Conservation (phyloP, 2,113 vertebrate genomes). For the Megalops atlanticus region DNA sequence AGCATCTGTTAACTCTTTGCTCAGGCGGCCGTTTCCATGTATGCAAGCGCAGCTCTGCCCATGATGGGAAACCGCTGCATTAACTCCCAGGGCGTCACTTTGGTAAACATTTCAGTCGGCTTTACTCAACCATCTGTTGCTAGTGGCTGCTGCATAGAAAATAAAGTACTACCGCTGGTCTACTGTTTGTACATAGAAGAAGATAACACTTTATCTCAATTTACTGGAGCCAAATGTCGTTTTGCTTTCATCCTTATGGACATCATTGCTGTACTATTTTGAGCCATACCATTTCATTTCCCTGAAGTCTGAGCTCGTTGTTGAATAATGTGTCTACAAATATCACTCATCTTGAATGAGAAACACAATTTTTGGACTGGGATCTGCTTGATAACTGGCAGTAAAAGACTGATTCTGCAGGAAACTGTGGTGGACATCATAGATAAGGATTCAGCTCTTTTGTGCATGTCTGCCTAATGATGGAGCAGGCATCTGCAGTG, state of each 20-base stretch:
- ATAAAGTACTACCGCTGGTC: neutral
- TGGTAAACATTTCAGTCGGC: no score
- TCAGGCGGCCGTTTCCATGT: neutral
- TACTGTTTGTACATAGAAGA: neutral
- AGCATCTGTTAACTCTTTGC: neutral
- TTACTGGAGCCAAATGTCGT: no score
- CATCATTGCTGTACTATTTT: neutral
- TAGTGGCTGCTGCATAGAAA: neutral
- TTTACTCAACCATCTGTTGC: neutral
- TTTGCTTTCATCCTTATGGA: neutral
- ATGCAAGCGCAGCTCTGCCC: no score
- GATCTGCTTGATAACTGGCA: slow-evolving; percentile 14
- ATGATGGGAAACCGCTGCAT: no score
- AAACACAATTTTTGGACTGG: neutral
- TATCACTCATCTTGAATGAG: neutral
- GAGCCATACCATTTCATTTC: slow-evolving; percentile 8
- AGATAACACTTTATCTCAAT: neutral
- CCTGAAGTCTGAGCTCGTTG: neutral
- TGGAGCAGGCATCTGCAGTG: neutral
- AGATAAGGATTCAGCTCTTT: slow-evolving; percentile 19
- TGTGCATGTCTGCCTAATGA: slow-evolving; percentile 16
- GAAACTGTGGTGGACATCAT: slow-evolving; percentile 9
- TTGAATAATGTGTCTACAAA: neutral
- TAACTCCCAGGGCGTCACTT: no score
- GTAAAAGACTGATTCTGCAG: slow-evolving; percentile 20